Evolutionary conservation across 2,888 invertebrate genomes (phyloP), one percentile per base, ranked within the genome.

Genomic region (Scrobipalpa costella): DNA sequence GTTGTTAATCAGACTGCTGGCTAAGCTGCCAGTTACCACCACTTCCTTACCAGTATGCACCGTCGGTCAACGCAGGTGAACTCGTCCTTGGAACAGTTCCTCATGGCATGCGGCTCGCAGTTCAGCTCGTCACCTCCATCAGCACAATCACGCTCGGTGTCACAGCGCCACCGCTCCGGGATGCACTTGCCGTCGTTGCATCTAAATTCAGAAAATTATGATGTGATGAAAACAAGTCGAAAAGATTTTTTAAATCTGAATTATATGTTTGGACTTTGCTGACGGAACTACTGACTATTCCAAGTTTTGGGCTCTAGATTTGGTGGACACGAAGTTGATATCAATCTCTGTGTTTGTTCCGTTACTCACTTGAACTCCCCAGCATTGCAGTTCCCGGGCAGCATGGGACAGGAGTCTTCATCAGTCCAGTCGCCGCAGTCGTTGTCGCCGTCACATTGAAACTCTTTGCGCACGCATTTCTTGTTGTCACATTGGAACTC

Each of bases 341-440:
- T 27, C 7, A 36, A 1, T 36, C 36, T 36, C 7, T 9, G 36
- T 2, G 36, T 36, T 36, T 36, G 36, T 36, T 36, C 36, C 36
- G 49, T 49, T 13, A 27, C 85, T 83, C 84, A 95, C 95, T 94
- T 95, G 79, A 94, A 96, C 78, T 96, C 95, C 67, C 94, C 94
- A 5, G 93, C 84, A 49, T 93, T 94, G 74, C 96, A 96, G 70
- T 92, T 94, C 0, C 94, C 93, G 0, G 93, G 93, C 69, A 93
- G 86, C 73, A 93, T 92, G 0, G 94, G 94, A 74, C 97, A 97
- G 67, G 95, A 93, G 74, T 95, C 95, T 78, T 97, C 97, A 75
- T 97, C 97, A 62, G 96, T 96, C 94, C 96, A 96, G 78, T 97
- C 97, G 0, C 95, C 96, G 74, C 97, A 97, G 77, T 97, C 97